These are phyloP conservation scores for Trissolcus basalis DNA, from an alignment of 1,140 invertebrate species.

Conservation along the genomic window DNA sequence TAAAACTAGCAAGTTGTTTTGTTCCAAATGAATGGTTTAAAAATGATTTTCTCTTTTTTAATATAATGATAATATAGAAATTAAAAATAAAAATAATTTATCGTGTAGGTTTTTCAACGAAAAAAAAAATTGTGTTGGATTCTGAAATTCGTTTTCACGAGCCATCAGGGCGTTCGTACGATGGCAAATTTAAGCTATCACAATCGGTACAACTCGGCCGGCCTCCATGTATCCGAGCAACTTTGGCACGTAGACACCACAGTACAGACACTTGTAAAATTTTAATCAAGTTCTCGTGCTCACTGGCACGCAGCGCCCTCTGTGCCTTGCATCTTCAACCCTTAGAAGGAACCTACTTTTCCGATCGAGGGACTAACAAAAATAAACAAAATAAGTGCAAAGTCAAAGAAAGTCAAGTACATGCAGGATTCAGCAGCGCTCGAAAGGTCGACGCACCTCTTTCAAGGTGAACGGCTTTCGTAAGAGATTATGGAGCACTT, in stretches of 20 bases:
- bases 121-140: too few relatives aligned
- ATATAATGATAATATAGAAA: too few relatives aligned
- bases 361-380: slow-evolving; percentile 22
- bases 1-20: too few relatives aligned
- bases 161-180: too few relatives aligned
- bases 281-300: not conserved
- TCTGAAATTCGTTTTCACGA: too few relatives aligned
- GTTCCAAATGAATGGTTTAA: too few relatives aligned
- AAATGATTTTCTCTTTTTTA: too few relatives aligned
- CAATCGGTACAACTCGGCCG: slow-evolving; percentile 38
- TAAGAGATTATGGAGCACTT: slow-evolving; percentile 64
- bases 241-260: slow-evolving; percentile 64
- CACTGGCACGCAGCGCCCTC: slow-evolving; percentile 25
- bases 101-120: too few relatives aligned
- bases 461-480: slow-evolving; percentile 70
- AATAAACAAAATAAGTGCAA: slow-evolving; percentile 27
- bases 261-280: too few relatives aligned
- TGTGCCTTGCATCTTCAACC: slow-evolving; percentile 4
- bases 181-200: slow-evolving; percentile 54
- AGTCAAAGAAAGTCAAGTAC: slow-evolving; percentile 50
- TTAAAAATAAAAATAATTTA: too few relatives aligned
- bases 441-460: slow-evolving; percentile 67
- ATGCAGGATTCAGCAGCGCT: slow-evolving; percentile 42
- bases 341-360: slow-evolving; percentile 6
- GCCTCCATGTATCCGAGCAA: slow-evolving; percentile 58